Conservation (phyloP, 2,797 vertebrate genomes). For the Galaxias olidus region DNA sequence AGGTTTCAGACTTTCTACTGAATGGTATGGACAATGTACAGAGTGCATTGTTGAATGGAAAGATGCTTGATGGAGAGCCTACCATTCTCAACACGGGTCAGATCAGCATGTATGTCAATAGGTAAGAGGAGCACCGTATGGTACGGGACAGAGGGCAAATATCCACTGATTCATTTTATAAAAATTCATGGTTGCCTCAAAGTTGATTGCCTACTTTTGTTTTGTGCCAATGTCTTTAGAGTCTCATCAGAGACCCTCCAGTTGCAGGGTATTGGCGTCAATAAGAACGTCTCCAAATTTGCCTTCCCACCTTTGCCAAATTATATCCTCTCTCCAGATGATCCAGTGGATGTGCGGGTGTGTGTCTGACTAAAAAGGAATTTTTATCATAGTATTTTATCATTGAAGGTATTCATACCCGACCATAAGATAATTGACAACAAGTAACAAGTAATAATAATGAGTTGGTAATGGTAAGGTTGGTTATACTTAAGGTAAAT, state of each 20-base stretch:
- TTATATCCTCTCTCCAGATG: conserved; percentile 61
- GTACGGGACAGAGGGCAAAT: background rate
- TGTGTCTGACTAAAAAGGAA: conserved; percentile 63
- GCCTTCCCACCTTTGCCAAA: conserved; percentile 77
- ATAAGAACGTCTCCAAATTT: conserved; percentile 76
- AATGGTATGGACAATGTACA: conserved; percentile 81
- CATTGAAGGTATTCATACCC: no score
- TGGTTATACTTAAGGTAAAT: no score
- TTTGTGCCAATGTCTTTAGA: conserved; percentile 47
- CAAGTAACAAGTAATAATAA: no score
- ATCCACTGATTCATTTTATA: background rate
- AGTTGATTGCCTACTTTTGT: background rate
- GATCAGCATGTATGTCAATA: conserved; percentile 87
- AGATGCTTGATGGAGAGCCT: conserved; percentile 71
- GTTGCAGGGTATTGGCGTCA: conserved; percentile 65
- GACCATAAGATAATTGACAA: no score
- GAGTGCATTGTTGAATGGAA: conserved; percentile 82
- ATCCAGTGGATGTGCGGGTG: conserved; percentile 88
- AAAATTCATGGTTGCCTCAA: background rate
- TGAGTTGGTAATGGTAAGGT: no score
- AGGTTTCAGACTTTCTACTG: conserved; percentile 76
- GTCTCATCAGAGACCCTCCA: conserved; percentile 63
- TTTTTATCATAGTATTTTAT: no score
- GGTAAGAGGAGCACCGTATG: conserved; percentile 69
- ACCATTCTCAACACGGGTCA: conserved; percentile 75